A percentile compares a stretch with the other conserved stretches of the same genome.
These are phyloP conservation scores for Carassius auratus DNA, from an alignment of 2,113 vertebrate species.

Conservation along the genomic window DNA sequence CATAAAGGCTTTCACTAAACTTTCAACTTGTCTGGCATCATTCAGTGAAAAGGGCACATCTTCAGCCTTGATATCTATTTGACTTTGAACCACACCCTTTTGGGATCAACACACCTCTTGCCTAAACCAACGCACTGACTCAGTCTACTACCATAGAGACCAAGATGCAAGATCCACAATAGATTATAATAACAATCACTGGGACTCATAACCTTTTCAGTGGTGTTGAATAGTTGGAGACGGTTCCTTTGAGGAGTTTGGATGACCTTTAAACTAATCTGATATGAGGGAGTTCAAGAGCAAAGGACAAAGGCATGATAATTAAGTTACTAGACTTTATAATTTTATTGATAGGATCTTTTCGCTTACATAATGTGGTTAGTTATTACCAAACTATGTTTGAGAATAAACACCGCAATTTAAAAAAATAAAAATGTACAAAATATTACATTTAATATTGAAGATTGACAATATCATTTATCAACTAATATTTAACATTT, in stretches of 20 bases:
- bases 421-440: neutral
- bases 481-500: neutral
- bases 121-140: neutral
- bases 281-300: neutral
- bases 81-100: neutral
- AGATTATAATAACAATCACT: neutral
- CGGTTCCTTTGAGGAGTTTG: neutral
- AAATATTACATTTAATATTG: too few relatives aligned
- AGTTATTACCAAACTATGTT: neutral
- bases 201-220: neutral
- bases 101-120: neutral
- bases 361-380: neutral
- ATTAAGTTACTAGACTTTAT: neutral
- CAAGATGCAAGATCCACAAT: constrained; percentile 17
- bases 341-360: neutral
- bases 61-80: neutral
- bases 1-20: neutral
- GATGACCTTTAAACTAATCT: neutral
- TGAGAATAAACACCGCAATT: neutral
- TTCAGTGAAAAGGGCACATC: neutral
- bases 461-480: too few relatives aligned
- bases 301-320: neutral
- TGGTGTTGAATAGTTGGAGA: neutral
- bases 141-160: constrained; percentile 8
- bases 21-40: neutral